A percentile compares a stretch with the other conserved stretches of the same genome.
Evolutionary conservation across 1,140 invertebrate genomes (phyloP).

Genomic region (Drosophila tani): DNA sequence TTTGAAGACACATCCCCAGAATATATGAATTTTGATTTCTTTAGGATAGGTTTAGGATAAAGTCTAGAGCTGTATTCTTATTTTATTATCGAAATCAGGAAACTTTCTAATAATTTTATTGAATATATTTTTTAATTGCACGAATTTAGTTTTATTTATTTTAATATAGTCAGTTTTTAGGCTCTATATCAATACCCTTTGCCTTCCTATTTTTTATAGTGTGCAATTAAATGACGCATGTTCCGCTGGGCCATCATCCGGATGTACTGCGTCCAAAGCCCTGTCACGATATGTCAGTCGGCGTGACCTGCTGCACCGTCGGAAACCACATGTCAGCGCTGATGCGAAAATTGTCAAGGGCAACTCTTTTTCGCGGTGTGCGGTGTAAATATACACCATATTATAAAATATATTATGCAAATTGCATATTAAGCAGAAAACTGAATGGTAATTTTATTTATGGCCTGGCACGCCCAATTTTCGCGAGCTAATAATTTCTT

Average conservation of each 20-base stretch:
- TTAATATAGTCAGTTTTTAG: background rate
- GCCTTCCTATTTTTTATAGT: background rate
- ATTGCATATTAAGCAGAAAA: slow-evolving; percentile 42
- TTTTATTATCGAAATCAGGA: no score
- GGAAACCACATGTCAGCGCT: slow-evolving; percentile 34
- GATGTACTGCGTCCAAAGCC: slow-evolving; percentile 3
- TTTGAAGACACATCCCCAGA: no score
- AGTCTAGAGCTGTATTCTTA: no score
- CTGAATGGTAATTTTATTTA: slow-evolving; percentile 41
- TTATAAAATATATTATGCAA: slow-evolving; percentile 34
- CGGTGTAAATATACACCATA: slow-evolving; percentile 8
- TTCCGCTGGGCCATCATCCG: slow-evolving; percentile 8
- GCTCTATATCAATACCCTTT: no score
- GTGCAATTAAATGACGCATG: slow-evolving; percentile 24
- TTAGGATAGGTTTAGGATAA: no score
- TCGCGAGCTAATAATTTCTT: slow-evolving; percentile 32
- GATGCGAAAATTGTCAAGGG: slow-evolving; percentile 43
- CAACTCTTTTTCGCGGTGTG: slow-evolving; percentile 16
- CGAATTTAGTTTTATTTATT: background rate
- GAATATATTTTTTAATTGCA: background rate
- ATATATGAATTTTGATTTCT: background rate
- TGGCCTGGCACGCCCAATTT: slow-evolving; percentile 20
- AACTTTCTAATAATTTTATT: background rate
- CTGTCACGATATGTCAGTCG: slow-evolving; percentile 39
- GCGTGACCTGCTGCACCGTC: slow-evolving; percentile 27